Percentiles rank a stretch among this genome's conserved stretches.
phyloP scores from a whole-genome alignment of 2,888 invertebrate genomes.

The Conchocele bisecta region DNA sequence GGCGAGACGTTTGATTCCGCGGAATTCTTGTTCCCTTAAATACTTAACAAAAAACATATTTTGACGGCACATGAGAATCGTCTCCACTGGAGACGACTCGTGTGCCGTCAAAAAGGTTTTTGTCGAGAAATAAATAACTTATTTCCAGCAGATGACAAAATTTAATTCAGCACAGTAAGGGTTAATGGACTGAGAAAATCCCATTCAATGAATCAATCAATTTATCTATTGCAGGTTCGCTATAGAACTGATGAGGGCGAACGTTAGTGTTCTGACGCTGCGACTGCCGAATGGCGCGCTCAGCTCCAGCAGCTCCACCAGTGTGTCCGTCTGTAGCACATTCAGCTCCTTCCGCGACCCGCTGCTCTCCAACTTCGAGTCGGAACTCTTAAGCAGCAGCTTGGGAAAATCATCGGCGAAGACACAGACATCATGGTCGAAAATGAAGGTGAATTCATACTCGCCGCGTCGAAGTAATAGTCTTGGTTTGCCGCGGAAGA shows the following conservation, averaged over 20 bases:
- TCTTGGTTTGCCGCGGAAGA: no score
- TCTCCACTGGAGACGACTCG: no score
- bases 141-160: no score
- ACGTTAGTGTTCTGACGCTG: conserved; percentile 71
- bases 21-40: no score
- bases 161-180: no score
- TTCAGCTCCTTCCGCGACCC: conserved; percentile 71
- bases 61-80: no score
- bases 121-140: no score
- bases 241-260: conserved; percentile 76
- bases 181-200: no score
- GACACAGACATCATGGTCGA: conserved; percentile 55
- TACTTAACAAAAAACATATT: no score
- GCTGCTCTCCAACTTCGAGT: conserved; percentile 73
- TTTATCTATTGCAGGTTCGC: conserved; percentile 69
- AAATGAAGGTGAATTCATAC: conserved; percentile 42
- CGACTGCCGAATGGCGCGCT: conserved; percentile 61
- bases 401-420: conserved; percentile 38
- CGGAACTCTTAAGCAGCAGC: conserved; percentile 68
- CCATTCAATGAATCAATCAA: background rate
- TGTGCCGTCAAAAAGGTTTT: no score
- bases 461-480: conserved; percentile 28
- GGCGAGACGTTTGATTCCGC: no score
- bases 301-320: conserved; percentile 65
- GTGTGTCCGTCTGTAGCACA: conserved; percentile 72